Evolutionary conservation across 2,888 invertebrate genomes (phyloP), one percentile per base, ranked within the genome.

Genomic region (Xestia xanthographa): DNA sequence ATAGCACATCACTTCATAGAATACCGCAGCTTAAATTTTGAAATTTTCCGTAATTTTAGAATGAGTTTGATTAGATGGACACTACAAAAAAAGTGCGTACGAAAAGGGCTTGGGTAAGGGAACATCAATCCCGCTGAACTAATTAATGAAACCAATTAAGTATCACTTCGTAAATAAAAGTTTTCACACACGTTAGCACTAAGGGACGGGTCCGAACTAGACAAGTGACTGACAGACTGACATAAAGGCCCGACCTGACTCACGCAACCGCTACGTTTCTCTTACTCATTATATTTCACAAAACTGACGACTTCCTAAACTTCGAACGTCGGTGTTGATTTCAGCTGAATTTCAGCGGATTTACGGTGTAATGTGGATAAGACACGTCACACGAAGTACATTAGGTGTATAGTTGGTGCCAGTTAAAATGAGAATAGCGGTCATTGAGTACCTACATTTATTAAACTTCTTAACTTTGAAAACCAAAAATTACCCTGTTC

Each of bases 221-320:
- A 88, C 87, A 86, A 79, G 74, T 88, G 88, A 90, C 87, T 90
- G 91, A 90, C 90, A 88, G 88, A 90, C 87, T 90, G 91, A 90
- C 90, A 88, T 84, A 85, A 89, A 90, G 87, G 88, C 86, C 87
- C 70, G 77, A 83, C 78, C 84, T 87, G 90, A 88, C 86, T 89
- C 91, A 92, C 88, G 88, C 88, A 60, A 90, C 83, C 81, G 89
- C 87, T 82, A 88, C 93, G 93, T 93, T 92, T 91, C 91, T 92
- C 90, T 91, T 91, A 90, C 90, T 91, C 90, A 90, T 90, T 89
- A 88, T 89, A 91, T 90, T 90, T 90, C 77, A 88, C 89, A 88
- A 90, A 89, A 87, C 77, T 79, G 72, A 68, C 77, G 84, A 88
- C 89, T 86, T 84, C 88, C 50, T 85, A 89, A 90, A 90, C 89